A percentile compares a stretch with the other conserved stretches of the same genome.
These are phyloP conservation scores for Eledona agricola DNA, from an alignment of 2,888 invertebrate species.

Conservation along the genomic window DNA sequence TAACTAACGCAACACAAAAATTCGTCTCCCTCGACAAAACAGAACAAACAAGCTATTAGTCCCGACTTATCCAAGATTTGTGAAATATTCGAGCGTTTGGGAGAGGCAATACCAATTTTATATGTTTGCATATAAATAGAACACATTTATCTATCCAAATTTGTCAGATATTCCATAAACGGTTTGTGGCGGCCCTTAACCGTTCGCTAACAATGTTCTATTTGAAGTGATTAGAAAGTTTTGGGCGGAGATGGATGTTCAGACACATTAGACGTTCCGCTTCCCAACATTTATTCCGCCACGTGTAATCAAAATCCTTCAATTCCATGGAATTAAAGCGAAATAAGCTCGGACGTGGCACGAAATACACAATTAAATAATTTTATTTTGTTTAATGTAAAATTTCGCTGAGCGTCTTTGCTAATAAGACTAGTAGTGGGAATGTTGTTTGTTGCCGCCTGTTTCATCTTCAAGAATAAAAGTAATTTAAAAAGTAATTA, in stretches of 20 bases:
- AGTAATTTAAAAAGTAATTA: slow-evolving; percentile 34
- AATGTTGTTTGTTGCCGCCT: slow-evolving; percentile 29
- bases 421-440: slow-evolving; percentile 13
- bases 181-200: slow-evolving; percentile 25
- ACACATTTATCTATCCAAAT: slow-evolving; percentile 33
- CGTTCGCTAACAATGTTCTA: slow-evolving; percentile 24
- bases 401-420: slow-evolving; percentile 10
- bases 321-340: not conserved
- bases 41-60: slow-evolving; percentile 24
- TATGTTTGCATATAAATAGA: slow-evolving; percentile 34
- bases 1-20: too few species aligned
- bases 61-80: slow-evolving; percentile 26
- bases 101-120: slow-evolving; percentile 21
- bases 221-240: slow-evolving; percentile 27
- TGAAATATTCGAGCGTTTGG: slow-evolving; percentile 16
- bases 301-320: slow-evolving; percentile 9
- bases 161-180: slow-evolving; percentile 36
- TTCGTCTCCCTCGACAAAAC: slow-evolving; percentile 17
- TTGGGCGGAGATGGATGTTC: slow-evolving; percentile 22
- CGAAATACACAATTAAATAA: too few species aligned
- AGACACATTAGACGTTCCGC: slow-evolving; percentile 11
- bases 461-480: slow-evolving; percentile 27
- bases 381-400: too few species aligned
- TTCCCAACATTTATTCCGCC: slow-evolving; percentile 9
- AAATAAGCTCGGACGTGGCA: not conserved